Conservation (phyloP, 2,888 invertebrate genomes). For the Trichogramma evanescens region DNA sequence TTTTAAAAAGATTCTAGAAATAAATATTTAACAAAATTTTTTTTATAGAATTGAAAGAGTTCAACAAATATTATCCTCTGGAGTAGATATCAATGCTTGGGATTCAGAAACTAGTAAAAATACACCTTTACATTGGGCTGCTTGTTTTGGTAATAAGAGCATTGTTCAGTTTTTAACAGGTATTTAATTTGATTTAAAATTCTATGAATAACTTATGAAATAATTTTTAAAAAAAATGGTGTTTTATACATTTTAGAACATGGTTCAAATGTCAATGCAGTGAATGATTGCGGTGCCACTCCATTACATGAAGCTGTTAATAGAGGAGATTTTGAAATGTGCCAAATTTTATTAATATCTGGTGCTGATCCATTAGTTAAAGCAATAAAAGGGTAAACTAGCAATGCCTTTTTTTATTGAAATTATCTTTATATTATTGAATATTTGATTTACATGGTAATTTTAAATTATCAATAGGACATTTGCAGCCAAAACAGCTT, state of each 20-base stretch:
- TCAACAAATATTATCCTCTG: slow-evolving; percentile 54
- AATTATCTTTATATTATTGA: slow-evolving; percentile 3
- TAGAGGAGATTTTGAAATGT: slow-evolving; percentile 51
- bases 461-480: slow-evolving; percentile 26
- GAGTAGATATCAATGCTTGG: slow-evolving; percentile 55
- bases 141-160: slow-evolving; percentile 55
- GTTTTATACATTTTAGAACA: slow-evolving; percentile 42
- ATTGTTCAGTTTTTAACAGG: slow-evolving; percentile 54
- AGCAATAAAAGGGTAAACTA: slow-evolving; percentile 48
- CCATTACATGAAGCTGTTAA: slow-evolving; percentile 58
- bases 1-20: background rate
- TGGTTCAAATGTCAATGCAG: slow-evolving; percentile 54
- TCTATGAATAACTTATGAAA: slow-evolving; percentile 1
- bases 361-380: slow-evolving; percentile 54
- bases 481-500: slow-evolving; percentile 42
- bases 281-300: slow-evolving; percentile 55
- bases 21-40: background rate
- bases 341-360: slow-evolving; percentile 51
- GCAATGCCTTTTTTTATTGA: background rate
- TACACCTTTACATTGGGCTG: slow-evolving; percentile 61
- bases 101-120: slow-evolving; percentile 56
- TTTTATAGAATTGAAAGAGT: slow-evolving; percentile 51
- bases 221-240: background rate
- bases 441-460: background rate
- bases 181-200: slow-evolving; percentile 28